phyloP scores from a whole-genome alignment of 2,888 invertebrate genomes.

The Chironomus tentans region DNA sequence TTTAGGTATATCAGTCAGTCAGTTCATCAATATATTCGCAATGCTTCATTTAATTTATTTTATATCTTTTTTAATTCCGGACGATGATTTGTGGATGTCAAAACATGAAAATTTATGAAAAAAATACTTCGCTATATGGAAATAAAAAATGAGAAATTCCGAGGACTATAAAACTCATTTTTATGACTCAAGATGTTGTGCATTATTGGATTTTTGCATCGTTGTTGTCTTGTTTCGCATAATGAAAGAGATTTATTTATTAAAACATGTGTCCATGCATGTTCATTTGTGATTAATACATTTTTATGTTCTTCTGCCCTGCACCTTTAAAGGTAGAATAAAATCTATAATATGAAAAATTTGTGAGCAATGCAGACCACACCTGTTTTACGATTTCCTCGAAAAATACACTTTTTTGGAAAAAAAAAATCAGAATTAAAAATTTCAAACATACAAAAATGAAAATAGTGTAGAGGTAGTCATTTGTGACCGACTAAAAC shows the following conservation, averaged over 20 bases:
- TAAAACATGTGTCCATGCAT: conserved; percentile 23
- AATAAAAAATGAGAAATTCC: not conserved
- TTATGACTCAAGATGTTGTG: not conserved
- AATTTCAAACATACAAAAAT: not conserved
- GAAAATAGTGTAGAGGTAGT: too few relatives aligned
- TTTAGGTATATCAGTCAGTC: not conserved
- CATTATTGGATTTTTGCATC: not conserved
- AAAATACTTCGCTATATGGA: not conserved
- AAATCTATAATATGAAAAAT: not conserved
- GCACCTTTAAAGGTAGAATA: not conserved
- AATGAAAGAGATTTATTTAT: not conserved
- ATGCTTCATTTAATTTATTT: not conserved
- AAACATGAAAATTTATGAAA: conserved; percentile 10
- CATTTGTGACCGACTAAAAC: too few relatives aligned
- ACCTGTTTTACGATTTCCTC: conserved; percentile 20
- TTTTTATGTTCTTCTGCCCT: conserved; percentile 2
- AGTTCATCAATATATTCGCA: not conserved
- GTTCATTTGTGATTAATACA: conserved; percentile 14
- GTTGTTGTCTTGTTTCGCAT: not conserved
- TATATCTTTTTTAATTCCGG: not conserved
- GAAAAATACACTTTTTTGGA: not conserved
- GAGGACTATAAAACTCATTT: not conserved
- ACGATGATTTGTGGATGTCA: conserved; percentile 15
- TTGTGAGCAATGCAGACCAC: conserved; percentile 4
- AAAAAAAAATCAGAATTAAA: too few relatives aligned